Conservation (phyloP, 2,797 vertebrate genomes). For the Euphonia xanthogaster region DNA sequence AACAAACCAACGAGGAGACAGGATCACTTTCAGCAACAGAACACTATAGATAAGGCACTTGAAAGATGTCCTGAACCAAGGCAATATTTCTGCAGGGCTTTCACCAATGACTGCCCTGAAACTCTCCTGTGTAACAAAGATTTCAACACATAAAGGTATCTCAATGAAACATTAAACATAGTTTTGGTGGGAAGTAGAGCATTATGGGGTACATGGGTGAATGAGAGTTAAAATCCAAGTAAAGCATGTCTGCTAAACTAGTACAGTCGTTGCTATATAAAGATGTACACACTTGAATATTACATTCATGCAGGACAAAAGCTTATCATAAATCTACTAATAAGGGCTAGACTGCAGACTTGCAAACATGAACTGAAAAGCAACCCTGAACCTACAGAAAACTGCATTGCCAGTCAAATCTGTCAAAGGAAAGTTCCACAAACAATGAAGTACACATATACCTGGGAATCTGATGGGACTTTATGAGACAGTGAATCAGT, state of each 20-base stretch:
- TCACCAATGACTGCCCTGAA: not conserved
- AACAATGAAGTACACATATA: not conserved
- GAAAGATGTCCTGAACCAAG: not conserved
- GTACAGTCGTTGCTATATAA: not conserved
- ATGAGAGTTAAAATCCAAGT: not conserved
- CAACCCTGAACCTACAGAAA: not conserved
- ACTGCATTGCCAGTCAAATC: not conserved
- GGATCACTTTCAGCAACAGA: not conserved
- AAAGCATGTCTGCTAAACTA: not conserved
- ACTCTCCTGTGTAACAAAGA: not conserved
- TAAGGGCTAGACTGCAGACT: not conserved
- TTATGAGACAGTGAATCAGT: not conserved
- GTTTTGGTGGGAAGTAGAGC: not conserved
- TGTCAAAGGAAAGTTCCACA: not conserved
- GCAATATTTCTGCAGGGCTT: not conserved
- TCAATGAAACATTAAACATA: not conserved
- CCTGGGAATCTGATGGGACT: not conserved
- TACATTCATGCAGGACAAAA: not conserved
- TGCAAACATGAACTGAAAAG: not conserved
- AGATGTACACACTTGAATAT: not conserved
- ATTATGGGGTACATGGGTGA: not conserved
- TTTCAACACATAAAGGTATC: not conserved
- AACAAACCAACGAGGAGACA: not conserved
- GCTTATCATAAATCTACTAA: not conserved
- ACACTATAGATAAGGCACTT: not conserved